A percentile compares a stretch with the other conserved stretches of the same genome.
These are phyloP conservation scores for Phoxinus phoxinus DNA, from an alignment of 2,113 vertebrate species.

Conservation along the genomic window DNA sequence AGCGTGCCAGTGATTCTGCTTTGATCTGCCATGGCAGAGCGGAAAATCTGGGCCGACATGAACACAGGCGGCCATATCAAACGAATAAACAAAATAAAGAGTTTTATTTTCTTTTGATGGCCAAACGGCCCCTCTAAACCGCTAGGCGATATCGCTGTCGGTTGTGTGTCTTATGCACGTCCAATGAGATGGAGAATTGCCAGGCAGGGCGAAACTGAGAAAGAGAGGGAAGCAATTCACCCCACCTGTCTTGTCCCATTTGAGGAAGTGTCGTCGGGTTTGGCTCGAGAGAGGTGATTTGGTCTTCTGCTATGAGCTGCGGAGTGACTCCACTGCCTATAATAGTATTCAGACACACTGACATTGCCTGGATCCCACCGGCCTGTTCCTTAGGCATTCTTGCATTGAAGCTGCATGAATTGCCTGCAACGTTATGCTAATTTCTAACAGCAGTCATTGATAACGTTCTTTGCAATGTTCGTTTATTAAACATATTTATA, in stretches of 20 bases:
- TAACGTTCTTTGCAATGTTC: background rate
- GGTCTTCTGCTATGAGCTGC: conserved; percentile 45
- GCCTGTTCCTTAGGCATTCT: conserved; percentile 17
- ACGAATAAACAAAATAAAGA: conserved; percentile 24
- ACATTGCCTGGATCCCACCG: background rate
- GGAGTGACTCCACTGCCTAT: conserved; percentile 27
- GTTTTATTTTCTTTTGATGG: conserved; percentile 41
- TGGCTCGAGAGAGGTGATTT: conserved; percentile 34
- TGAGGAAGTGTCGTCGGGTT: conserved; percentile 49
- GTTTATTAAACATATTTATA: conserved; percentile 7
- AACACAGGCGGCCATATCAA: conserved; percentile 25
- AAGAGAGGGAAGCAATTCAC: conserved; percentile 53
- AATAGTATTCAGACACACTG: conserved; percentile 39
- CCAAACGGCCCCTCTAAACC: conserved; percentile 24
- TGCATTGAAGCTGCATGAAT: conserved; percentile 5
- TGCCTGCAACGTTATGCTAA: background rate
- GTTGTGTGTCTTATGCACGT: conserved; percentile 18
- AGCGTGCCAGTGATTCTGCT: conserved; percentile 31
- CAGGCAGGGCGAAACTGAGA: conserved; percentile 15
- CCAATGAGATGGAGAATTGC: conserved; percentile 44
- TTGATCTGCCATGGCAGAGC: conserved; percentile 33
- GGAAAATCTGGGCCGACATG: conserved; percentile 36
- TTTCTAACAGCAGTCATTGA: background rate
- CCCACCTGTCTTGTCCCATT: conserved; percentile 57
- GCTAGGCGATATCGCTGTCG: background rate